Evolutionary conservation across 2,888 invertebrate species (phyloP).

Genomic region (Volucella inflata): DNA sequence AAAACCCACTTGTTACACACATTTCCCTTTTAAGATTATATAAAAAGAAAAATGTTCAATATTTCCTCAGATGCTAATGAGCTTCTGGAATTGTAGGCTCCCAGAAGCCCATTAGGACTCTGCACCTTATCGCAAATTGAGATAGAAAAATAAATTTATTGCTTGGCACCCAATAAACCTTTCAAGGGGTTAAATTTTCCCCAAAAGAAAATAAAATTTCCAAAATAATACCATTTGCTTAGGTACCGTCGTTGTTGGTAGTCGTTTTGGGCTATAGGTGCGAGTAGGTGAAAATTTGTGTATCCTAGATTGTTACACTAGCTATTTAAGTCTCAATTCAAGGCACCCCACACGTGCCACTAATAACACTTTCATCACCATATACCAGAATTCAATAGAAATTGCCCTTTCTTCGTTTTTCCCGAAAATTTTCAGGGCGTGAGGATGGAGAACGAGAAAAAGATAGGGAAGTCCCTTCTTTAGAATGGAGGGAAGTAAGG

Average conservation of each 20-base stretch:
- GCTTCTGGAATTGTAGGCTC: constrained; percentile 5
- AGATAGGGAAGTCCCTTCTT: neutral
- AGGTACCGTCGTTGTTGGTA: neutral
- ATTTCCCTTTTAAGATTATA: too few relatives aligned
- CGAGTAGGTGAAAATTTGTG: neutral
- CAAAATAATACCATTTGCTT: constrained; percentile 23
- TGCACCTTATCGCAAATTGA: constrained; percentile 4
- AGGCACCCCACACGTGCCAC: constrained; percentile 18
- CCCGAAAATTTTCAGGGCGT: neutral
- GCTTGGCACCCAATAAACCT: constrained; percentile 24
- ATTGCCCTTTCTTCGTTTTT: constrained; percentile 13
- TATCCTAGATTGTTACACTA: constrained; percentile 1
- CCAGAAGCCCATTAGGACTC: constrained; percentile 14
- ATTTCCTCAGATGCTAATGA: constrained; percentile 8
- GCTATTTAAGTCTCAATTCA: constrained; percentile 20
- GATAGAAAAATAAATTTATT: constrained; percentile 10
- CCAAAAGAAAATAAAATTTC: neutral
- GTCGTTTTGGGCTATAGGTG: neutral
- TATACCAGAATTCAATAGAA: constrained; percentile 14
- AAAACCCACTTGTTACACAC: too few relatives aligned
- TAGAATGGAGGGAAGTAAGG: neutral
- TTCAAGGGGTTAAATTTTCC: constrained; percentile 13
- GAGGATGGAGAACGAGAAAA: too few relatives aligned
- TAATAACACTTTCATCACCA: constrained; percentile 37
- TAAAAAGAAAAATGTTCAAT: too few relatives aligned